Conservation (phyloP, 2,113 vertebrate genomes). For the Okapia johnstoni region DNA sequence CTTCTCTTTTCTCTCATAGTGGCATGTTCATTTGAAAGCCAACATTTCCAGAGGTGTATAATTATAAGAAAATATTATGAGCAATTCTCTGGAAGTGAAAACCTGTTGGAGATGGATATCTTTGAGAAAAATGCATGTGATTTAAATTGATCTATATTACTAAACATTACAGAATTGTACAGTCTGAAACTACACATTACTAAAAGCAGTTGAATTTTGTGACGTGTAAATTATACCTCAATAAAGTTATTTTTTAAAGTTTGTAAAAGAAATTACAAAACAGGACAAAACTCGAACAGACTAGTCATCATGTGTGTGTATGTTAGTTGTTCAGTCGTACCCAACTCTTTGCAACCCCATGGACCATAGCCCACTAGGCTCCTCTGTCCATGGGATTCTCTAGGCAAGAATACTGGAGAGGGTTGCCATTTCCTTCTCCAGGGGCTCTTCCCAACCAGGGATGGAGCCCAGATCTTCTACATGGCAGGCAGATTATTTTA, state of each 20-base stretch:
- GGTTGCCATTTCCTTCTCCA: background rate
- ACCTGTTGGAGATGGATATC: background rate
- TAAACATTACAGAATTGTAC: background rate
- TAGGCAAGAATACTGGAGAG: background rate
- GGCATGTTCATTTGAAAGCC: background rate
- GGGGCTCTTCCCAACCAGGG: background rate
- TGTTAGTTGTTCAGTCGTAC: background rate
- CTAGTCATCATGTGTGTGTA: background rate
- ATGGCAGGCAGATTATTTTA: background rate
- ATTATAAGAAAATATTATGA: slow-evolving; percentile 16
- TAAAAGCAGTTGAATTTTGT: slow-evolving; percentile 18
- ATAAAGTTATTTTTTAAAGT: background rate
- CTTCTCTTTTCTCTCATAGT: background rate
- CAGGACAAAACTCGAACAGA: background rate
- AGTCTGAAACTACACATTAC: background rate
- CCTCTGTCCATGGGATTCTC: background rate
- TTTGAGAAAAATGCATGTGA: background rate
- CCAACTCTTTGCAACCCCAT: background rate
- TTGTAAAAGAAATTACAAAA: background rate
- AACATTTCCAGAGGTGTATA: background rate
- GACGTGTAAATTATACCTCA: background rate
- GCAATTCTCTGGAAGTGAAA: background rate
- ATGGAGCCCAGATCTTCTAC: background rate
- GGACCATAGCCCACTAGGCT: background rate
- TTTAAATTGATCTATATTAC: background rate